These are phyloP conservation scores for Drosophila trichaetosa DNA, from an alignment of 2,888 invertebrate species.

Conservation along the genomic window DNA sequence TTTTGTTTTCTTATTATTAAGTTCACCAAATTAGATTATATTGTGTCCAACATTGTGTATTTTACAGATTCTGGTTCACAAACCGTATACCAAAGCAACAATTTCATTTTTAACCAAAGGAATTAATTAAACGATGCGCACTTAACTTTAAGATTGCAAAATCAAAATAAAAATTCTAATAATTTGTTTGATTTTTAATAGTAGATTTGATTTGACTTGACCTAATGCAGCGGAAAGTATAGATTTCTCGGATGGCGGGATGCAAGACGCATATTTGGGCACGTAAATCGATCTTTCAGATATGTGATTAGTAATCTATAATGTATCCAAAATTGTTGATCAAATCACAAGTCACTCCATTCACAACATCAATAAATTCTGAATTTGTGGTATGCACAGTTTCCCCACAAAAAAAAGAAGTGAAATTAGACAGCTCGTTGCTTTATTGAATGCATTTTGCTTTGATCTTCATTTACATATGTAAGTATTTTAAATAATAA, in stretches of 20 bases:
- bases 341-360: neutral
- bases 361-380: neutral
- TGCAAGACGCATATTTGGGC: neutral
- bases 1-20: neutral
- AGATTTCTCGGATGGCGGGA: neutral
- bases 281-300: neutral
- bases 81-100: neutral
- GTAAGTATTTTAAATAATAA: slow-evolving; percentile 52
- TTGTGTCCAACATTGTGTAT: neutral
- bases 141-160: neutral
- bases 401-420: neutral
- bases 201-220: neutral
- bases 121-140: neutral
- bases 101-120: neutral
- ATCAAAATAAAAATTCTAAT: neutral
- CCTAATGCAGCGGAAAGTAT: neutral
- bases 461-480: slow-evolving; percentile 41
- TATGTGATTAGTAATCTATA: neutral
- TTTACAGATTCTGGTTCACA: neutral
- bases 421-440: slow-evolving; percentile 28
- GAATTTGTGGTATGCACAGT: neutral
- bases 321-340: neutral
- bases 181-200: neutral
- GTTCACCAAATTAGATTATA: neutral
- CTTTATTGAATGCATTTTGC: slow-evolving; percentile 59